A percentile compares a stretch with the other conserved stretches of the same genome.
These are phyloP conservation scores for Allygus modestus DNA, from an alignment of 2,888 invertebrate genomes.

Conservation along the genomic window DNA sequence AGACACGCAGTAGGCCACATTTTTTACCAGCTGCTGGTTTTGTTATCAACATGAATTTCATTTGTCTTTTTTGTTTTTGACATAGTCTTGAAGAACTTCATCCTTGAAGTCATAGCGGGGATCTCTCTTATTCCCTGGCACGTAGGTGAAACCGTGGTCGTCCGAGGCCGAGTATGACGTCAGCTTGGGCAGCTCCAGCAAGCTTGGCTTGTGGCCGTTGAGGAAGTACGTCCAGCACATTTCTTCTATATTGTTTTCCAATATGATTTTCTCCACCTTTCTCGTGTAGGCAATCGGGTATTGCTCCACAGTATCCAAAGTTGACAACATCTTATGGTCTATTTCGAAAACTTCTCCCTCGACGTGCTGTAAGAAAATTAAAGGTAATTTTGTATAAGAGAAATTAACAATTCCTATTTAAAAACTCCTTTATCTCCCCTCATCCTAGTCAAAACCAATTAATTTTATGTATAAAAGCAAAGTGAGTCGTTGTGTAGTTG, in stretches of 20 bases:
- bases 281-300: slow-evolving; percentile 90
- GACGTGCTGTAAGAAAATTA: slow-evolving; percentile 73
- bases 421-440: too few relatives aligned
- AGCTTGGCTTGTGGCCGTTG: slow-evolving; percentile 81
- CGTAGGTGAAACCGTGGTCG: slow-evolving; percentile 82
- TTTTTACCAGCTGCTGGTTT: too few relatives aligned
- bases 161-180: slow-evolving; percentile 82
- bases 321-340: slow-evolving; percentile 84
- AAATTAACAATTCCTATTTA: too few relatives aligned
- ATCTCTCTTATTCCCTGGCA: slow-evolving; percentile 84
- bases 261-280: slow-evolving; percentile 78
- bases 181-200: slow-evolving; percentile 79
- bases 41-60: too few relatives aligned
- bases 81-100: slow-evolving; percentile 73
- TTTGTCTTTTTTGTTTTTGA: too few relatives aligned
- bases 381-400: too few relatives aligned
- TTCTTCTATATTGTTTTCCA: slow-evolving; percentile 65
- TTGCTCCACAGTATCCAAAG: slow-evolving; percentile 89
- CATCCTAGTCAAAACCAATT: too few relatives aligned
- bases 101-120: slow-evolving; percentile 75
- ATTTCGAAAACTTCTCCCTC: slow-evolving; percentile 91
- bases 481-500: too few relatives aligned
- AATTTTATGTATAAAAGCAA: too few relatives aligned
- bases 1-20: too few relatives aligned
- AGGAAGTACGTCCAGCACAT: slow-evolving; percentile 90